Conservation (phyloP, 2,113 vertebrate species). For the Onychorhynchus coronatus region DNA sequence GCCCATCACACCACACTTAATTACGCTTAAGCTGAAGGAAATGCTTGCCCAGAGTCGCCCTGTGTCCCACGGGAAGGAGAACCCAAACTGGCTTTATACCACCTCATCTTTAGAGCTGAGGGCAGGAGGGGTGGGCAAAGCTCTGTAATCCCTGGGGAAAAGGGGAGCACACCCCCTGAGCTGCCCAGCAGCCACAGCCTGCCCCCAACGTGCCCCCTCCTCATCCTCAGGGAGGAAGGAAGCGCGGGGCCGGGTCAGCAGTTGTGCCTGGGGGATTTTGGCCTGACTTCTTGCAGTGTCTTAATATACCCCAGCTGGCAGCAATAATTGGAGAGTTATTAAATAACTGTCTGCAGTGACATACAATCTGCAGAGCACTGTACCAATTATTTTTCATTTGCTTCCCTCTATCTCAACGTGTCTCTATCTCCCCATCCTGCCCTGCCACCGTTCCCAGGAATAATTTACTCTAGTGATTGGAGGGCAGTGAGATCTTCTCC, state of each 20-base stretch:
- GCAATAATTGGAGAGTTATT: constrained; percentile 53
- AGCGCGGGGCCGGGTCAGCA: background rate
- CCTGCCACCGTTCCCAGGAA: background rate
- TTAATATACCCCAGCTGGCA: constrained; percentile 53
- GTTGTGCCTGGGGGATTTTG: background rate
- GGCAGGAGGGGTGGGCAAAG: background rate
- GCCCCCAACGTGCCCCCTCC: background rate
- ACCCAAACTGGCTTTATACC: background rate
- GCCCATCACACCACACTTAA: background rate
- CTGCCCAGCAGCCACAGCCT: background rate
- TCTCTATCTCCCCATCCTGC: background rate
- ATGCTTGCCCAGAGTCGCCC: accelerated
- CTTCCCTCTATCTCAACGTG: background rate
- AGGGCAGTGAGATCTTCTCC: background rate
- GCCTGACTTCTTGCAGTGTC: background rate
- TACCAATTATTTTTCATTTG: constrained; percentile 53
- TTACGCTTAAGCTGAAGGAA: background rate
- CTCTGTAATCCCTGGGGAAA: background rate
- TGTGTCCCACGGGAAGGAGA: background rate
- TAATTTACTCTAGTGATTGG: background rate
- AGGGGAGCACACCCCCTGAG: background rate
- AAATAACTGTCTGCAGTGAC: constrained; percentile 60
- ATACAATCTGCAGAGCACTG: constrained; percentile 31
- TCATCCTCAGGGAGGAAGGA: background rate
- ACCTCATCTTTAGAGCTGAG: background rate